These are phyloP conservation scores for Centroberyx gerrardi DNA, from an alignment of 2,797 vertebrate genomes.

Conservation along the genomic window DNA sequence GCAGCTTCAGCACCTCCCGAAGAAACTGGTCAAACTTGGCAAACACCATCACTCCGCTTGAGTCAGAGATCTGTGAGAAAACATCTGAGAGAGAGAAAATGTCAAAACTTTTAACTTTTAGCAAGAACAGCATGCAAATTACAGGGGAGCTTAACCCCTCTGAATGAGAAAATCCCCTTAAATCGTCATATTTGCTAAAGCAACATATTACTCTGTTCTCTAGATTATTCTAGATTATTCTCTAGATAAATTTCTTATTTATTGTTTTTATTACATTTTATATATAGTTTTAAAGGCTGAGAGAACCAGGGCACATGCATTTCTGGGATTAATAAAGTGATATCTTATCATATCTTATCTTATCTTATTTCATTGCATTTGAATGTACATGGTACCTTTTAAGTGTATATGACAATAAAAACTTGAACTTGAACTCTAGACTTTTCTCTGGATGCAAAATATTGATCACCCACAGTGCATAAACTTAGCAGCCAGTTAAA, in stretches of 20 bases:
- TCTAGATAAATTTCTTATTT: slow-evolving; percentile 38
- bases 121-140: not conserved
- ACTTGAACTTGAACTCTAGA: not conserved
- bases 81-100: slow-evolving; percentile 87
- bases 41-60: slow-evolving; percentile 92
- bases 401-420: too few relatives aligned
- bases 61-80: slow-evolving; percentile 98
- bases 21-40: slow-evolving; percentile 96
- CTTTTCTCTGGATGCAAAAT: slow-evolving; percentile 52
- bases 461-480: slow-evolving; percentile 17
- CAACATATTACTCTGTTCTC: not conserved
- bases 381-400: too few relatives aligned
- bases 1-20: slow-evolving; percentile 94
- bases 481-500: not conserved
- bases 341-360: too few relatives aligned
- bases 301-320: too few relatives aligned
- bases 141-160: not conserved
- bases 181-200: too few relatives aligned
- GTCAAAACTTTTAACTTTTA: slow-evolving; percentile 22
- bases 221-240: slow-evolving; percentile 2
- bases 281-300: too few relatives aligned
- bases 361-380: too few relatives aligned
- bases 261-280: too few relatives aligned
- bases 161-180: too few relatives aligned
- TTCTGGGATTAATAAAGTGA: too few relatives aligned